Evolutionary conservation across 2,888 invertebrate genomes (phyloP).

Genomic region (Agonopterix heracliana): DNA sequence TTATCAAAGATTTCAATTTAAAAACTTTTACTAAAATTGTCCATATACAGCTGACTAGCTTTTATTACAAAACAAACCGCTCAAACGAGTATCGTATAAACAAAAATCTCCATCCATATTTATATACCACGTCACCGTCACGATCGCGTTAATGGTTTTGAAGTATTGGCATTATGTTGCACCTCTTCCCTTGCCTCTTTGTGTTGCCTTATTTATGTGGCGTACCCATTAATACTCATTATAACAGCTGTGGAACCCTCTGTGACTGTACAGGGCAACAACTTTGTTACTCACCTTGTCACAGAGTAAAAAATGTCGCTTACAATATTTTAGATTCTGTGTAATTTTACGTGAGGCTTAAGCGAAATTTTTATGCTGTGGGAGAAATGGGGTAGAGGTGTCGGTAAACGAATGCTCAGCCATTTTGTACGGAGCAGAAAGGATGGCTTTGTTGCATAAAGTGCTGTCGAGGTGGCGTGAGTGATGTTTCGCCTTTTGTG

Average conservation of each 20-base stretch:
- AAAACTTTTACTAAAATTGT: too few species aligned
- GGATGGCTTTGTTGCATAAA: conserved; percentile 39
- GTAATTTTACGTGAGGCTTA: background rate
- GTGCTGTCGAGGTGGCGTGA: conserved; percentile 39
- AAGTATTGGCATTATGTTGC: conserved; percentile 48
- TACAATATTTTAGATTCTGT: too few species aligned
- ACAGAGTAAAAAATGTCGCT: conserved; percentile 12
- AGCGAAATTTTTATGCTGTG: conserved; percentile 20
- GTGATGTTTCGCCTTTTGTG: conserved; percentile 36
- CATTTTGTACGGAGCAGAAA: conserved; percentile 33
- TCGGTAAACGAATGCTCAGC: conserved; percentile 25
- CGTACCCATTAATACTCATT: conserved; percentile 49
- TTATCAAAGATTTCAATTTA: too few species aligned
- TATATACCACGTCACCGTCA: conserved; percentile 6
- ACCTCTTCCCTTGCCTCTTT: conserved; percentile 31
- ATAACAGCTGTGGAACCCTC: conserved; percentile 35
- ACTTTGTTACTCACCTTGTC: conserved; percentile 20
- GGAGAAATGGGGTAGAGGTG: conserved; percentile 19
- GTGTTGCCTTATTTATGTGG: conserved; percentile 46
- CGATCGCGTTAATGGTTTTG: conserved; percentile 49
- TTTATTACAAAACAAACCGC: too few species aligned
- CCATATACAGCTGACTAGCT: too few species aligned
- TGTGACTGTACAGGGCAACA: conserved; percentile 15
- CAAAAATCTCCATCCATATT: background rate
- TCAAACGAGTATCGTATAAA: too few species aligned